These are phyloP conservation scores for Drosophila rubida DNA, from an alignment of 2,888 invertebrate genomes.

Conservation along the genomic window DNA sequence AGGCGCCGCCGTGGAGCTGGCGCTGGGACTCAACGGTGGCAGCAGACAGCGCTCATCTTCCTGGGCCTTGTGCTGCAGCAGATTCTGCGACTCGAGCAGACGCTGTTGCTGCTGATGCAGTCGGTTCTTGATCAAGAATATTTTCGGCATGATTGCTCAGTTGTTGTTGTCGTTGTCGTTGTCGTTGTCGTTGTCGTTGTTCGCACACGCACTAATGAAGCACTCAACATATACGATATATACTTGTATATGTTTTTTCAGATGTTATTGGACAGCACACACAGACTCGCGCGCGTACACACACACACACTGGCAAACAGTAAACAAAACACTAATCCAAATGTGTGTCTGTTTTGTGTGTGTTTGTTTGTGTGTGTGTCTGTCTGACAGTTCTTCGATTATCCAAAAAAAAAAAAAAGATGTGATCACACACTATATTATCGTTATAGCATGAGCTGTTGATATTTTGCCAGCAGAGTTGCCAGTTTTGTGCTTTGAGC, in stretches of 20 bases:
- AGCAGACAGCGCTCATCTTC: constrained; percentile 87
- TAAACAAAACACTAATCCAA: constrained; percentile 82
- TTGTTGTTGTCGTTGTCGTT: constrained; percentile 20
- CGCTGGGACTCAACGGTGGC: constrained; percentile 86
- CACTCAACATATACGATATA: neutral
- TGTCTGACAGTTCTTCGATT: constrained; percentile 44
- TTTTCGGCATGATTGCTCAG: constrained; percentile 91
- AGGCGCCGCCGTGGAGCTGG: constrained; percentile 8
- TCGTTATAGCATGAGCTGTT: constrained; percentile 5
- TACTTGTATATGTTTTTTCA: neutral
- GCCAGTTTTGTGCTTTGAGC: constrained; percentile 61
- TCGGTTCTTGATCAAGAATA: constrained; percentile 95
- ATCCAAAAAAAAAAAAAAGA: constrained; percentile 31
- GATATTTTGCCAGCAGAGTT: constrained; percentile 1
- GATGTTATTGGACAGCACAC: neutral
- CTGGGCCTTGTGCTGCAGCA: constrained; percentile 88
- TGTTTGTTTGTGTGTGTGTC: constrained; percentile 43
- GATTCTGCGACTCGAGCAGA: constrained; percentile 93
- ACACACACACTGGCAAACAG: constrained; percentile 44
- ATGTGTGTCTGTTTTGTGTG: constrained; percentile 73
- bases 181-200: too few species aligned
- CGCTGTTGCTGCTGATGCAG: constrained; percentile 95
- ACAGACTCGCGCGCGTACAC: constrained; percentile 23
- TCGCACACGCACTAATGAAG: constrained; percentile 10
- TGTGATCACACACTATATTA: neutral